Evolutionary conservation across 2,888 invertebrate species (phyloP), one percentile per base, ranked within the genome.

Genomic region (Odontomyia ornata): DNA sequence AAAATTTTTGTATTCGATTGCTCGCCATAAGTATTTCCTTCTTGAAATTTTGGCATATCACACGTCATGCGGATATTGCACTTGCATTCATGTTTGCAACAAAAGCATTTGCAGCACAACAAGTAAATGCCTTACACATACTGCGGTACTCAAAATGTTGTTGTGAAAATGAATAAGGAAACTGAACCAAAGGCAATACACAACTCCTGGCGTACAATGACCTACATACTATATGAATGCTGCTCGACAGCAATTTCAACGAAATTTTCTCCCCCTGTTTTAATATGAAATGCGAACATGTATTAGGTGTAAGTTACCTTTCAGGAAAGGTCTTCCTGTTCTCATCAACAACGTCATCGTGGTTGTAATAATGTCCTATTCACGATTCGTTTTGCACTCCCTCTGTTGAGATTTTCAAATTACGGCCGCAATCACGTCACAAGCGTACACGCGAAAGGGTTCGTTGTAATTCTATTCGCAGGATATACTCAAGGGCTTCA

Each of bases 401-500:
- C 25, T 71, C 3, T 7, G 18, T 36, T 11, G 18, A n/a, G 57
- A n/a, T 23, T 27, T 60, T 21, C 60, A 73, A 73, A 73, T 73
- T 73, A 36, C 57, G 60, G 73, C 36, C 73, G 57, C 73, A 73
- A 73, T 73, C 73, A 73, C 73, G 43, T 73, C 73, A 56, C 73
- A 43, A 43, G 43, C 56, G 57, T 23, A 30, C 36, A 23, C 13
- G 30, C 36, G 4, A 73, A 73, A 73, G 73, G 73, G 25, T 57
- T 73, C 25, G 62, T 13, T 43, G 57, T 75, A 75, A 77, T 78
- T 77, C 71, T 71, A 78, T 77, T 75, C 78, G 76, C 30, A 75
- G 77, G 75, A 77, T 77, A 60, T 75, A 78, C 57, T 77, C 71
- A 76, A 78, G 77, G 71, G 76, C 78, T 78, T 78, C 76, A 47